Conservation (phyloP, 1,140 invertebrate species). For the Drosophila ercepeae region DNA sequence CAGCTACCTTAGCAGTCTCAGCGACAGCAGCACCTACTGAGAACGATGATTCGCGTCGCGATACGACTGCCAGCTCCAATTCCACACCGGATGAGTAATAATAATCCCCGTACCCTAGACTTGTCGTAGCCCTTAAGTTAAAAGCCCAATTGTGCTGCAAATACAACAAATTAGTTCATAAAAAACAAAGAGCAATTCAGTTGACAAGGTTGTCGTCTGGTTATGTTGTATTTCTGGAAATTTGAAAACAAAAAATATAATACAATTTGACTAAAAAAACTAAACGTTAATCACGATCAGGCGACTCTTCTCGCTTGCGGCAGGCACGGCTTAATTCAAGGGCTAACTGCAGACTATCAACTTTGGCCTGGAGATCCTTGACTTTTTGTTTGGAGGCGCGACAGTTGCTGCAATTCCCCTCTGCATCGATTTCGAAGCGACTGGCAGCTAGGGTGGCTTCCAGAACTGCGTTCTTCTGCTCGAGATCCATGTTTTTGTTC, state of each 20-base stretch:
- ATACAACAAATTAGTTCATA: conserved; percentile 63
- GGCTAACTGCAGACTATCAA: too few relatives aligned
- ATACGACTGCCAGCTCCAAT: background rate
- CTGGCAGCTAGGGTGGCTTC: background rate
- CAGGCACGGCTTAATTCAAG: too few relatives aligned
- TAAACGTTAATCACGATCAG: background rate
- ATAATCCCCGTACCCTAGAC: conserved; percentile 24
- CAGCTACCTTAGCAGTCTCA: conserved; percentile 74
- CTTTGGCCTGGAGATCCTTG: background rate
- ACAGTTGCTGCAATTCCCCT: background rate
- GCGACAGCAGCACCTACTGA: conserved; percentile 75
- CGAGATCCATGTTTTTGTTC: conserved; percentile 35
- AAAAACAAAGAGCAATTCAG: too few relatives aligned
- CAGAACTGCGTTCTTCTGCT: conserved; percentile 23
- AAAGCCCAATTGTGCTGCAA: conserved; percentile 46
- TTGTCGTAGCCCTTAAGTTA: conserved; percentile 55
- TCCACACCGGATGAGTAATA: conserved; percentile 1
- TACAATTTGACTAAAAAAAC: background rate
- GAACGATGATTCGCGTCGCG: too few relatives aligned
- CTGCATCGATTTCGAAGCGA: background rate
- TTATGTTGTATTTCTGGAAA: background rate
- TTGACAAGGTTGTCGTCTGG: too few relatives aligned
- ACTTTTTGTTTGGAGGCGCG: background rate
- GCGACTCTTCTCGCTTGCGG: background rate
- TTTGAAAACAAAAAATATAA: background rate